Percentiles rank a stretch among this genome's conserved stretches.
phyloP scores from a whole-genome alignment of 2,797 vertebrate genomes.

The Rhinogobio ventralis region DNA sequence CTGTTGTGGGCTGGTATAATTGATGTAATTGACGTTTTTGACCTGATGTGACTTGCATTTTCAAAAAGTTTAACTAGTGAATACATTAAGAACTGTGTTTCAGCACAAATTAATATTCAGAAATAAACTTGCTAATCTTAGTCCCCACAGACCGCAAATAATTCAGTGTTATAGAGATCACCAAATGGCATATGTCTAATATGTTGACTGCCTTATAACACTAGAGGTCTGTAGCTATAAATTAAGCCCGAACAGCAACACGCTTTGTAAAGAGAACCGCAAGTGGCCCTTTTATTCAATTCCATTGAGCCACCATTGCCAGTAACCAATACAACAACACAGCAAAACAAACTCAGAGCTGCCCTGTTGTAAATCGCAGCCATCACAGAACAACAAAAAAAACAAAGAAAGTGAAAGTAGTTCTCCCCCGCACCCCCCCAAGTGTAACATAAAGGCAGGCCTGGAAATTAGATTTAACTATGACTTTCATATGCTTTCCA shows the following conservation, averaged over 20 bases:
- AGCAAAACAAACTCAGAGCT: slow-evolving; percentile 44
- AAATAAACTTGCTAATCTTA: slow-evolving; percentile 19
- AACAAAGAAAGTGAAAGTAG: slow-evolving; percentile 24
- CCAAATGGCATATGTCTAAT: slow-evolving; percentile 22
- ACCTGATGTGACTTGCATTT: slow-evolving; percentile 34
- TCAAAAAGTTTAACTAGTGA: slow-evolving; percentile 12
- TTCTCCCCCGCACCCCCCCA: slow-evolving; percentile 34
- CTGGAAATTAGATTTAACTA: slow-evolving; percentile 54
- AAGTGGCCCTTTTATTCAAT: slow-evolving; percentile 29
- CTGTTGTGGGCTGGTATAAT: slow-evolving; percentile 42
- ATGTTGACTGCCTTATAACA: slow-evolving; percentile 1
- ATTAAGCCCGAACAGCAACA: slow-evolving; percentile 10
- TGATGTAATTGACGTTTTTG: slow-evolving; percentile 50
- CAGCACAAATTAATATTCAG: slow-evolving; percentile 23
- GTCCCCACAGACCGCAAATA: not conserved
- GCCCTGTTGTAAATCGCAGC: slow-evolving; percentile 49
- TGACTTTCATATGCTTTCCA: slow-evolving; percentile 7
- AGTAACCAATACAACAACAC: slow-evolving; percentile 55
- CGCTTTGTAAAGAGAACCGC: slow-evolving; percentile 13
- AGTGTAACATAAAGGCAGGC: slow-evolving; percentile 50
- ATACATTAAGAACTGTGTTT: slow-evolving; percentile 32
- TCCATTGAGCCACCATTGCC: slow-evolving; percentile 45
- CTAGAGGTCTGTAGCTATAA: slow-evolving; percentile 27
- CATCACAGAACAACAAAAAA: slow-evolving; percentile 28
- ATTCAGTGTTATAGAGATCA: not conserved